Evolutionary conservation across 2,113 vertebrate genomes (phyloP), one percentile per base, ranked within the genome.

Genomic region (Sander lucioperca): DNA sequence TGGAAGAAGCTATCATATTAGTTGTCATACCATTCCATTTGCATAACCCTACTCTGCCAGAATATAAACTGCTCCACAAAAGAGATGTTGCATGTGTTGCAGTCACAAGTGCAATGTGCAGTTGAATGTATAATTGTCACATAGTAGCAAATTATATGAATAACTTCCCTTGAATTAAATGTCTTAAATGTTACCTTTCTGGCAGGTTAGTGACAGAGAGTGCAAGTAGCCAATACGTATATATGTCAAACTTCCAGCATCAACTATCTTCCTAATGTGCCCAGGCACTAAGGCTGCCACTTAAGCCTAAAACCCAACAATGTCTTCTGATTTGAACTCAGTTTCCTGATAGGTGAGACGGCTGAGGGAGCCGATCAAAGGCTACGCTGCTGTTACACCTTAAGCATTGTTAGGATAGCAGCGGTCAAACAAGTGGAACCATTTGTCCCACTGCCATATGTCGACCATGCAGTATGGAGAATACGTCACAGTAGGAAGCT

Each of bases 341-440:
- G 63, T 63, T 16, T 62, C 18, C 30, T 21, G n/a, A 16, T 47
- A 50, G 36, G 16, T 50, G 36, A 23, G 33, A 51, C 30, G 10
- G 33, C 6, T 11, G 19, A 77, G 21, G 36, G 56, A 50, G 57
- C 67, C 27, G 10, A 81, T 85, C 43, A 62, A 67, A 56, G 18
- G 27, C 61, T 27, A 18, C 12, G 8, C 67, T 77, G 39, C 68
- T 54, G 18, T 56, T 71, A 56, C 19, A 70, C 19, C 47, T 69
- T 48, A 6, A 51, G 30, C 48, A 68, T 36, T 58, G 33, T 71
- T 23, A 15, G 51, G 33, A 80, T 58, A 45, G 58, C 19, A 73
- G 45, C 12, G 0, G 36, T 27, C 27, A 6, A 25, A 48, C 10
- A 30, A 18, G 25, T 16, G 7, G 25, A 15, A 1, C 57, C 13